A percentile compares a stretch with the other conserved stretches of the same genome.
Evolutionary conservation across 1,140 invertebrate species (phyloP).

Genomic region (Cotesia typhae): DNA sequence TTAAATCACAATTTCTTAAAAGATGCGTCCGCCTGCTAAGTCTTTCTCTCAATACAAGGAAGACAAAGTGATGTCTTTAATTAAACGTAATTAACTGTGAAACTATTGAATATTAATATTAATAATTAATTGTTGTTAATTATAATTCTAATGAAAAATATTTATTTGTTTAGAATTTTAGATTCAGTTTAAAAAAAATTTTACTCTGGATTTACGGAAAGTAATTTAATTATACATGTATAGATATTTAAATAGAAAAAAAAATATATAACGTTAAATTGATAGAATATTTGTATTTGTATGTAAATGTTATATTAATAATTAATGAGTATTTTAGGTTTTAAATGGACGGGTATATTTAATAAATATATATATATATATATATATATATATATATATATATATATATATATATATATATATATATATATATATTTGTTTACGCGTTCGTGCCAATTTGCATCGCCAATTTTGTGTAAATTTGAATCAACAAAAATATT

Average conservation of each 20-base stretch:
- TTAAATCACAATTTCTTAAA: constrained; percentile 49
- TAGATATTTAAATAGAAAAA: constrained; percentile 37
- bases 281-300: constrained; percentile 47
- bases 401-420: constrained; percentile 31
- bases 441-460: constrained; percentile 38
- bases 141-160: constrained; percentile 41
- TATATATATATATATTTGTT: constrained; percentile 30
- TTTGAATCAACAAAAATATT: constrained; percentile 53
- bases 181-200: constrained; percentile 37
- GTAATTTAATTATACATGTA: constrained; percentile 46
- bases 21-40: constrained; percentile 46
- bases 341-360: constrained; percentile 41
- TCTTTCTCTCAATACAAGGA: constrained; percentile 40
- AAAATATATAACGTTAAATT: constrained; percentile 43
- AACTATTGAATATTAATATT: constrained; percentile 33
- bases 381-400: constrained; percentile 26
- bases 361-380: constrained; percentile 28
- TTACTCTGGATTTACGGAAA: constrained; percentile 46
- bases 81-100: constrained; percentile 12
- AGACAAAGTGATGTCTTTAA: constrained; percentile 46
- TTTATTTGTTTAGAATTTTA: constrained; percentile 46
- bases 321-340: constrained; percentile 33
- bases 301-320: constrained; percentile 1
- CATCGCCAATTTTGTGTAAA: constrained; percentile 31
- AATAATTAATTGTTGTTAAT: constrained; percentile 24